Evolutionary conservation across 23 tunicate species (phyloP), one percentile per base, ranked within the genome.

Genomic region (Trididemnum clinides): DNA sequence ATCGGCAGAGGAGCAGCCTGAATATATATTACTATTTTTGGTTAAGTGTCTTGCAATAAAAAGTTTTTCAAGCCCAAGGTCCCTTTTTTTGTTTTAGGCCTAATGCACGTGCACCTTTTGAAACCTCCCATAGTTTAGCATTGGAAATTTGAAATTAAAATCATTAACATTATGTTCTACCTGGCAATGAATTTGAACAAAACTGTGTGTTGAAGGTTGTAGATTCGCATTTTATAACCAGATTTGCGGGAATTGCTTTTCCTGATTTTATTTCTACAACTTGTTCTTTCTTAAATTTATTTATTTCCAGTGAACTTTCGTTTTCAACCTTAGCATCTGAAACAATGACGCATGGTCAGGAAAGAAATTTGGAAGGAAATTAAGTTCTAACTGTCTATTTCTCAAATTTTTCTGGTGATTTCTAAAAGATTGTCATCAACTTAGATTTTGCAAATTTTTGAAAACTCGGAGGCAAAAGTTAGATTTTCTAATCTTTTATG

Each of bases 281-380:
- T 80, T 93, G 98, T 33, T 78, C 92, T 32, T 84, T 64, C 35
- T 51, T 58, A 29, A 33, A 84, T 31, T 85, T 88, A 71, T 88
- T 88, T 50, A 80, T 39, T 4, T 31, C 71, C 2, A 93, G 62
- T 1, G 77, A 83, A 0, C 59, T 72, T 12, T 84, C 35, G 69
- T 93, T 88, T 20, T 82, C 30, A 0, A 88, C 90, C 20, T 34
- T 49, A 20, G 86, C 86, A 2, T 85, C 94, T 89, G 62, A 10
- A 74, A 32, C 33, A 62, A 62, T 12, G 15, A n/a, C n/a, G n/a
- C n/a, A n/a, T n/a, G n/a, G n/a, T n/a, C n/a, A n/a, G n/a, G n/a
- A n/a, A n/a, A n/a, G n/a, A n/a, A n/a, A n/a, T n/a, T n/a, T n/a
- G n/a, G n/a, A n/a, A n/a, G n/a, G n/a, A n/a, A n/a, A n/a, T n/a